These are phyloP conservation scores for Drosophila infuscata DNA, from an alignment of 2,888 invertebrate genomes.

Conservation along the genomic window DNA sequence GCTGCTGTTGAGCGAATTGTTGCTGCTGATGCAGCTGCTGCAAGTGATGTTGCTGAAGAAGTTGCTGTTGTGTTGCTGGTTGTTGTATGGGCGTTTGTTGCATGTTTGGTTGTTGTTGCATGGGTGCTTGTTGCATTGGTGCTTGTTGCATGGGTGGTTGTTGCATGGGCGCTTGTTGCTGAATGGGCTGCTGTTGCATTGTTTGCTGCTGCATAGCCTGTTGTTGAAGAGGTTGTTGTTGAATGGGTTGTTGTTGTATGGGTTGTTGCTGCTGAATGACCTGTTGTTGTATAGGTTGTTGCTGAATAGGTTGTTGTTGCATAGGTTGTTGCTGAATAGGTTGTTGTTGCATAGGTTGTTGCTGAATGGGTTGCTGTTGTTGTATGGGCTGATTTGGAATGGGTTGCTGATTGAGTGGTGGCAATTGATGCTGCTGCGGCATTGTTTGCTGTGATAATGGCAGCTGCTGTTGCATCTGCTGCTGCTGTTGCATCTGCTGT, in stretches of 20 bases:
- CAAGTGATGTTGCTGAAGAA: conserved; percentile 71
- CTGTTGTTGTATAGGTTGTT: conserved; percentile 12
- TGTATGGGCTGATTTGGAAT: conserved; percentile 75
- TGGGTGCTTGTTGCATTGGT: conserved; percentile 40
- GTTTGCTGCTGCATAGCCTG: conserved; percentile 10
- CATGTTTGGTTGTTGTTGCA: conserved; percentile 48
- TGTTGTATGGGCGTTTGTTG: conserved; percentile 47
- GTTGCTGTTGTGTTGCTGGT: conserved; percentile 61
- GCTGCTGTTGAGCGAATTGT: conserved; percentile 82
- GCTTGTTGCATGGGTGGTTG: conserved; percentile 65
- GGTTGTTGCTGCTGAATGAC: conserved; percentile 50
- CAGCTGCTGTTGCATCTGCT: conserved; percentile 21
- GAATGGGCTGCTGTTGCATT: conserved; percentile 8
- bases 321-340: conserved; percentile 50
- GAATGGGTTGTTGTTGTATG: conserved; percentile 26
- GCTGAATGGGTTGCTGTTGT: conserved; percentile 59
- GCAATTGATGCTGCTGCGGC: conserved; percentile 46
- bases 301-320: conserved; percentile 65
- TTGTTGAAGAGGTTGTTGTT: conserved; percentile 22
- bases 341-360: conserved; percentile 61
- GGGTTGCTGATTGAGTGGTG: conserved; percentile 47
- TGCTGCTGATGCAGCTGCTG: conserved; percentile 44
- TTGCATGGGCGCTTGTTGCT: conserved; percentile 29
- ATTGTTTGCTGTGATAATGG: conserved; percentile 41
- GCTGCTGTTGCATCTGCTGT: conserved; percentile 65